Conservation (phyloP, 2,797 vertebrate species). For the Sciaenops ocellatus region DNA sequence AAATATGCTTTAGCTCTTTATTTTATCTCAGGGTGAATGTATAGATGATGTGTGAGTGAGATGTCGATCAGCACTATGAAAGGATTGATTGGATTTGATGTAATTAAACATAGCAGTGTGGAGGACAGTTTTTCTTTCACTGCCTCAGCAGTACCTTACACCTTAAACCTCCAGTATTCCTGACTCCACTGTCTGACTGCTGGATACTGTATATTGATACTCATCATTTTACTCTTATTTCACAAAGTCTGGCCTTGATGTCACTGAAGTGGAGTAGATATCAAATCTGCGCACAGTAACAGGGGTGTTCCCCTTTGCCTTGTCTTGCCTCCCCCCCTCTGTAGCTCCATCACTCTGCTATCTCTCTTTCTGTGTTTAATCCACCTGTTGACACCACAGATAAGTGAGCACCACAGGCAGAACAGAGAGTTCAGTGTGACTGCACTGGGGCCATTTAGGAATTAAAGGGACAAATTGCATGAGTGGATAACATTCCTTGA, state of each 20-base stretch:
- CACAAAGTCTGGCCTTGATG: neutral
- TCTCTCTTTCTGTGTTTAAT: constrained; percentile 15
- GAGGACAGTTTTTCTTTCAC: constrained; percentile 3
- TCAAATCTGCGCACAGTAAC: neutral
- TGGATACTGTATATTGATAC: neutral
- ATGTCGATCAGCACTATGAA: neutral
- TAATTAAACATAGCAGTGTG: constrained; percentile 1
- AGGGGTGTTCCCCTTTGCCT: neutral
- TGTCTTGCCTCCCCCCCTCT: no score
- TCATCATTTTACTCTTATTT: neutral
- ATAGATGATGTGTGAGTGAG: neutral
- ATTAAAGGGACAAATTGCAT: constrained; percentile 59
- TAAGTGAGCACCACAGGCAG: constrained; percentile 34
- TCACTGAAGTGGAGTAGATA: neutral
- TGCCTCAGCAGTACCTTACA: constrained; percentile 1
- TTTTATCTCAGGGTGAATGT: neutral
- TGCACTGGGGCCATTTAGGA: constrained; percentile 28
- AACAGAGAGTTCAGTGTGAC: constrained; percentile 43
- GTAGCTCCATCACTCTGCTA: neutral
- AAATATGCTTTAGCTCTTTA: neutral
- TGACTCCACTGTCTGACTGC: neutral
- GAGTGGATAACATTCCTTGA: neutral
- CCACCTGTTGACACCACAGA: constrained; percentile 24
- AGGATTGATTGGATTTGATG: constrained; percentile 2
- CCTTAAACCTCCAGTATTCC: neutral